A percentile compares a stretch with the other conserved stretches of the same genome.
These are phyloP conservation scores for Campylomormyrus numenius DNA, from an alignment of 2,113 vertebrate species.

Conservation along the genomic window DNA sequence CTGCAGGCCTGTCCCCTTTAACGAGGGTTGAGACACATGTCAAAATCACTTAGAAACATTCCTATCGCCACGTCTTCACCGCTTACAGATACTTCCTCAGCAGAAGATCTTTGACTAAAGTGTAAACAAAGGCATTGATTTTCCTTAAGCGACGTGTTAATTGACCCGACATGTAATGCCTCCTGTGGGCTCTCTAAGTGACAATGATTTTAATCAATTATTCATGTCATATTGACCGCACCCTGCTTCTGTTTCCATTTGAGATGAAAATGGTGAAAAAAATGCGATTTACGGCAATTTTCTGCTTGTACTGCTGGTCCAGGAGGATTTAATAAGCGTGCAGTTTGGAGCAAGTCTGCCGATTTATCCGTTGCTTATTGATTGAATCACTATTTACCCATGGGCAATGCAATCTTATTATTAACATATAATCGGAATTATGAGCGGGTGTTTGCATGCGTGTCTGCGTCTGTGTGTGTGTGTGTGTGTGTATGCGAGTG, in stretches of 20 bases:
- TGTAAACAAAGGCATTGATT: slow-evolving; percentile 10
- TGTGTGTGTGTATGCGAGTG: neutral
- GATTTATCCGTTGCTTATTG: neutral
- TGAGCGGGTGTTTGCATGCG: slow-evolving; percentile 14
- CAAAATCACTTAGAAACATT: neutral
- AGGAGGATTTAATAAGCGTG: neutral
- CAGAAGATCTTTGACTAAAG: slow-evolving; percentile 12
- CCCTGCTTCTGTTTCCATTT: neutral
- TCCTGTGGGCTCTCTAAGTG: slow-evolving; percentile 17
- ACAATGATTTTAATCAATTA: slow-evolving; percentile 17
- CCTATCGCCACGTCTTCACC: neutral
- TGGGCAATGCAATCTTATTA: neutral
- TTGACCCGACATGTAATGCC: neutral
- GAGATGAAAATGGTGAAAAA: neutral
- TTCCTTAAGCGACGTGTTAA: slow-evolving; percentile 6
- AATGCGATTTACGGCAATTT: neutral
- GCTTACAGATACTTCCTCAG: neutral
- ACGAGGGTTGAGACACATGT: neutral
- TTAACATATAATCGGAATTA: neutral
- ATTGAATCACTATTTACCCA: neutral
- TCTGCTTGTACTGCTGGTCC: neutral
- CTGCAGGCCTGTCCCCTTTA: neutral
- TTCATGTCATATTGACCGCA: slow-evolving; percentile 17
- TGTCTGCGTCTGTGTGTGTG: slow-evolving; percentile 16
- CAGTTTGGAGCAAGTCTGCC: neutral